phyloP scores from a whole-genome alignment of 2,797 vertebrate genomes.

The Neosilurus hyrtlii region DNA sequence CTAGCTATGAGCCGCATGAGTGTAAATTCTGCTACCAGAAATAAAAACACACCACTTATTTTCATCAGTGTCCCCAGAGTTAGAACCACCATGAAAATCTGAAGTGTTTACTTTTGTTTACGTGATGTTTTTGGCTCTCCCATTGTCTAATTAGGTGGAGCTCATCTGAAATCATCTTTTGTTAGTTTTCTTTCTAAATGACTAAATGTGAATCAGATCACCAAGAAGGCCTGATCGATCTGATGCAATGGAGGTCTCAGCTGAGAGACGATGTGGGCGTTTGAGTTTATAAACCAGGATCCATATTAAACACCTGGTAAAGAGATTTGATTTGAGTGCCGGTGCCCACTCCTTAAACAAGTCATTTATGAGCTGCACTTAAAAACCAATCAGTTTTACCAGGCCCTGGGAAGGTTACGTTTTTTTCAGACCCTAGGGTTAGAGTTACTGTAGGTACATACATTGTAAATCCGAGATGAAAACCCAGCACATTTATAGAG shows the following conservation, averaged over 20 bases:
- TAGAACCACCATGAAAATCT: conserved; percentile 7
- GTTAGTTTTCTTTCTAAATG: conserved; percentile 54
- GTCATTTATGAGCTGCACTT: conserved; percentile 51
- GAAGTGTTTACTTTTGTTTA: conserved; percentile 37
- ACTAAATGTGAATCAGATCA: conserved; percentile 6
- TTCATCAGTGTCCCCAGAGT: conserved; percentile 36
- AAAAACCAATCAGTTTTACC: conserved; percentile 54
- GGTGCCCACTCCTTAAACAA: conserved; percentile 53
- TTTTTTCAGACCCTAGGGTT: no score
- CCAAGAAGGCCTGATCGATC: conserved; percentile 38
- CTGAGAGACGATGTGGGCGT: conserved; percentile 33
- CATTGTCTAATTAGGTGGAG: conserved; percentile 20
- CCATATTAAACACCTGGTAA: conserved; percentile 51
- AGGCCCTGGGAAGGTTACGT: no score
- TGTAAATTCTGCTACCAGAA: conserved; percentile 33
- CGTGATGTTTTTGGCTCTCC: conserved; percentile 2
- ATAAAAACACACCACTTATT: conserved; percentile 35
- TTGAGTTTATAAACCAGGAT: conserved; percentile 62
- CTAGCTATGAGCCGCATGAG: conserved; percentile 7
- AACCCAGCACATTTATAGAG: neutral
- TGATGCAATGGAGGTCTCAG: conserved; percentile 21
- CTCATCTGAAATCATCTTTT: conserved; percentile 43
- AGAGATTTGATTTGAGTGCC: conserved; percentile 50
- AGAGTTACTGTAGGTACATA: neutral
- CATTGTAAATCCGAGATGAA: conserved; percentile 19